Base-by-base conservation (phyloP, 2,888 invertebrate species). In the Apodemia hepburni region DNA sequence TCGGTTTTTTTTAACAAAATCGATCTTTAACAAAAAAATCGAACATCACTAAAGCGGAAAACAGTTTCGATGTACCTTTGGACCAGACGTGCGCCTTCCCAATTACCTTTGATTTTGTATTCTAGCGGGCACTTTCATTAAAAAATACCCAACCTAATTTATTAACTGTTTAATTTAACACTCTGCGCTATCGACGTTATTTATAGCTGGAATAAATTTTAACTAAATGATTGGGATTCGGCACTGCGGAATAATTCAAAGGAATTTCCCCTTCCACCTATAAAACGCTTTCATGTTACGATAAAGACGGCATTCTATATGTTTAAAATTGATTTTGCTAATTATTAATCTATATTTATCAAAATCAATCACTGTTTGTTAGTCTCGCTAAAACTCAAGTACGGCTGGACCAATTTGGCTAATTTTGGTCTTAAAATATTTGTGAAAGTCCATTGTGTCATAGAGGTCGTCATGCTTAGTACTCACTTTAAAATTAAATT, bases 101-200 rank as follows among this genome's bases (percentile, higher is more conserved):
- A 51, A 51, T 51, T 51, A 54, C 27, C 54, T 54, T 54, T 54
- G 54, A 54, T 54, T 54, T 54, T 54, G 54, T 54, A 54, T 29
- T 22, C 54, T 54, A 29, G 27, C 15, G 15, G 22, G 27, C 22
- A 22, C 54, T 54, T 54, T 54, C 54, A 54, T 54, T 54, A 54
- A 54, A 54, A 54, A 54, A 51, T 27, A 27, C 22, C 27, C 54
- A 22, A 54, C 45, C 45, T 45, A 54, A 54, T 54, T 54, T 54
- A 54, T 54, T 27, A 54, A 54, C 54, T 54, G 54, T 54, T 54
- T 54, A 54, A 54, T 54, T 54, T 54, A 54, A 54, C 54, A 27
- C 27, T 27, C n/a, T n/a, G 22, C 54, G 54, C 27, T 54, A 54
- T 54, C 54, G 54, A 27, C 15, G 27, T 11, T 27, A 54, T 54